Percentiles rank a stretch among this genome's conserved stretches.
These are phyloP conservation scores for Xiphorhynchus erythropygius DNA, from an alignment of 2,797 vertebrate species.

Conservation along the genomic window DNA sequence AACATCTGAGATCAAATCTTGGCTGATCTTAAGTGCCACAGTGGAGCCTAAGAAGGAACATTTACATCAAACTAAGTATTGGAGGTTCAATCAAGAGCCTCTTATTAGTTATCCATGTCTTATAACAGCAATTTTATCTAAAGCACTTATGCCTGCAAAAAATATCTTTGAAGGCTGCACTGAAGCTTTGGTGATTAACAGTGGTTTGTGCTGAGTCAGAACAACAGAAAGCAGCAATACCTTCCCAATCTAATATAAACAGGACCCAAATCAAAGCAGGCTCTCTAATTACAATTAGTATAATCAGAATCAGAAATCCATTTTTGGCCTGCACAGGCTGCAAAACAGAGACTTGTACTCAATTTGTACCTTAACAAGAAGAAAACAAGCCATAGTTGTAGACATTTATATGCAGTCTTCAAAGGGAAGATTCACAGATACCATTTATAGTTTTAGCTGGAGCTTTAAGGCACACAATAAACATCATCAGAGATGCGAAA, in stretches of 20 bases:
- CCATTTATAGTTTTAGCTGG: not conserved
- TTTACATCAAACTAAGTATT: not conserved
- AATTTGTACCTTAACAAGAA: not conserved
- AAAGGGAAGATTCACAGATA: constrained; percentile 6
- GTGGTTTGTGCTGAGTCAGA: not conserved
- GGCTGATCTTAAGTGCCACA: not conserved
- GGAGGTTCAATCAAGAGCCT: not conserved
- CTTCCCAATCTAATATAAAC: not conserved
- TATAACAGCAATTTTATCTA: not conserved
- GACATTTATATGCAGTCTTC: not conserved
- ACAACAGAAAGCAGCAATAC: not conserved
- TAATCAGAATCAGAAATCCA: not conserved
- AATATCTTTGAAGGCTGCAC: not conserved
- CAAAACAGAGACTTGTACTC: not conserved
- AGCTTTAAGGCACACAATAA: not conserved
- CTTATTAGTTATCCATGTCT: not conserved
- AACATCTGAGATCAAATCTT: not conserved
- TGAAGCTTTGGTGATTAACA: not conserved
- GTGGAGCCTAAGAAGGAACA: not conserved
- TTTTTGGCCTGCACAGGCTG: not conserved
- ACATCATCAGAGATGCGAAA: not conserved
- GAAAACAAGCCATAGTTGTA: not conserved
- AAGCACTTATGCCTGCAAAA: not conserved
- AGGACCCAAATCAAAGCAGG: not conserved
- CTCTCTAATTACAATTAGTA: not conserved